Evolutionary conservation across 2,113 vertebrate genomes (phyloP).

Genomic region (Dromiciops gliroides): DNA sequence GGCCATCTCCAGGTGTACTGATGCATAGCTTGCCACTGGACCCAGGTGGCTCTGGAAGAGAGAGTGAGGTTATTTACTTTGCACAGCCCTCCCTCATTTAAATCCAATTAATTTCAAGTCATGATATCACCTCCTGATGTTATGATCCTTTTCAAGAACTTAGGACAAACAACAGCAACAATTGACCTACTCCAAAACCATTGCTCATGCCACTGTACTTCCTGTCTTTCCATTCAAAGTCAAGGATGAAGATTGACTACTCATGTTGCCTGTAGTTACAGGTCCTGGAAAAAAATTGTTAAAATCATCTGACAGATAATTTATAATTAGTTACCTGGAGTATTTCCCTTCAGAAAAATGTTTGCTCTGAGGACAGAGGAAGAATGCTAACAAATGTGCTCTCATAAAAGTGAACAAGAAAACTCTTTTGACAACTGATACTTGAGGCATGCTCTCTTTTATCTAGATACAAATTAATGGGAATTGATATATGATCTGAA

Average conservation of each 20-base stretch:
- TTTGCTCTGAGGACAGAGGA: not conserved
- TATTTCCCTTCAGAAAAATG: not conserved
- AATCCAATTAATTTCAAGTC: too few species aligned
- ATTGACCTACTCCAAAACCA: not conserved
- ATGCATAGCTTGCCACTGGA: too few species aligned
- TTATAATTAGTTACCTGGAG: not conserved
- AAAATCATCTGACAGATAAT: not conserved
- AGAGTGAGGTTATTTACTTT: too few species aligned
- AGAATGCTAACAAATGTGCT: not conserved
- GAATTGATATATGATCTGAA: not conserved
- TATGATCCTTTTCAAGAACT: too few species aligned
- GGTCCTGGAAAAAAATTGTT: not conserved
- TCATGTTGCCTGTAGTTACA: not conserved
- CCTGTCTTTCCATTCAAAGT: constrained; percentile 4
- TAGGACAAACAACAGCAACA: too few species aligned
- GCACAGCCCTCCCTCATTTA: too few species aligned
- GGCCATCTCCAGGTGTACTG: too few species aligned
- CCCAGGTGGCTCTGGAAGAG: too few species aligned
- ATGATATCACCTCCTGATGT: too few species aligned
- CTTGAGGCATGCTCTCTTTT: constrained; percentile 24
- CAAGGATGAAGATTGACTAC: not conserved
- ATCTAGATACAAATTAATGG: not conserved
- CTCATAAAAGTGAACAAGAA: constrained; percentile 28
- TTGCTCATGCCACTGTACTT: not conserved
- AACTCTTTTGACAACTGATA: constrained; percentile 6